phyloP scores from a whole-genome alignment of 2,797 vertebrate species.

The Silurus lanzhouensis region DNA sequence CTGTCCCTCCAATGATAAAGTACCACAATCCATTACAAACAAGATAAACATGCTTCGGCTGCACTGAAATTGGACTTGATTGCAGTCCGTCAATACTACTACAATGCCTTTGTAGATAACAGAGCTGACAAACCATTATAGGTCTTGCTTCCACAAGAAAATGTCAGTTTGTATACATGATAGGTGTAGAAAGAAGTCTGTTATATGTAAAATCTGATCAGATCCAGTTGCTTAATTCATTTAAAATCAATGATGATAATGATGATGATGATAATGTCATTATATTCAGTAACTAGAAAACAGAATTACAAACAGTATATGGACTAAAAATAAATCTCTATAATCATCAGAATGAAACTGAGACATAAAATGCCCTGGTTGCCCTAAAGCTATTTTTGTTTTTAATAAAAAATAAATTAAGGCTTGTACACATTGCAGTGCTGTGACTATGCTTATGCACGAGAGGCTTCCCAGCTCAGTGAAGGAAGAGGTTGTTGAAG shows the following conservation, averaged over 20 bases:
- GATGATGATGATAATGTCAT: not conserved
- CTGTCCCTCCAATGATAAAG: conserved; percentile 46
- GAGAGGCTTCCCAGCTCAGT: not conserved
- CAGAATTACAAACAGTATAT: not conserved
- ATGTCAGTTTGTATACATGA: not conserved
- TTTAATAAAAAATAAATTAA: conserved; percentile 9
- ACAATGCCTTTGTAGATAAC: conserved; percentile 34
- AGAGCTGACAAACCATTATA: conserved; percentile 25
- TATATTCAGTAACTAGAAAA: not conserved
- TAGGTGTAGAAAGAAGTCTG: not conserved
- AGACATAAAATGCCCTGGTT: not conserved
- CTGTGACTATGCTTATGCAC: not conserved
- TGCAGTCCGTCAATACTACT: conserved; percentile 45
- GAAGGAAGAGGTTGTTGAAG: conserved; percentile 17
- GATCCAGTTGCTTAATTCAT: not conserved
- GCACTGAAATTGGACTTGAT: conserved; percentile 29
- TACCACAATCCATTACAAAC: conserved; percentile 26
- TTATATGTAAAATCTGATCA: conserved; percentile 2
- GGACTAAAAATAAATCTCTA: not conserved
- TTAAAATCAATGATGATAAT: not conserved
- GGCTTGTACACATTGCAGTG: not conserved
- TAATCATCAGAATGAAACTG: conserved; percentile 5
- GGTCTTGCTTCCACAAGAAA: not conserved
- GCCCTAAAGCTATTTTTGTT: not conserved
- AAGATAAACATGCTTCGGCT: conserved; percentile 34